Base-by-base conservation (phyloP, 1,140 invertebrate genomes). In the Stegodyphus dumicola region DNA sequence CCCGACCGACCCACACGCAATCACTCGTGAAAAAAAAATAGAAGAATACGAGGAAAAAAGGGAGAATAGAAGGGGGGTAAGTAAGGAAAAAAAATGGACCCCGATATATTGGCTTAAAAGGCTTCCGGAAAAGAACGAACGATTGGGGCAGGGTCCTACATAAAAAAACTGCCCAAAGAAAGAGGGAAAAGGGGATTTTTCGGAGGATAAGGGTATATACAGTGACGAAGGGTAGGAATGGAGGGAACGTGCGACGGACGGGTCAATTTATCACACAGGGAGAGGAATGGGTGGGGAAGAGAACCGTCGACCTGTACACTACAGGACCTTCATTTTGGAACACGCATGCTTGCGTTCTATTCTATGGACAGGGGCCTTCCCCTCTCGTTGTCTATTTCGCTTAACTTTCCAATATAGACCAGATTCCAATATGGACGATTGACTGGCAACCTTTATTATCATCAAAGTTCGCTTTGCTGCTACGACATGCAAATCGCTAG, bases 81-180 rank as follows among this genome's bases (percentile, higher is more conserved):
- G 49, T 10, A 54, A 18, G 48, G n/a, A 74, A 81, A 81, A 81
- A 80, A 81, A 70, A 54, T 53, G 77, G 51, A 66, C 67, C 65
- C 71, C 81, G 64, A 85, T 85, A 84, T 84, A 85, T 85, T 85
- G 81, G 81, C 81, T 85, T 85, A 85, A 85, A 85, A 85, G 81
- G 81, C 81, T 85, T 85, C 81, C 81, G 81, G 74, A 85, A 70
- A 77, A 75, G 74, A 85, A 67, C 33, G 53, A 85, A 74, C 52
- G 71, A 17, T 54, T 74, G 71, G 71, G 53, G 6, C 49, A 18
- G 65, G 74, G 60, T 71, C 49, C 17, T 18, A 15, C 9, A 69
- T n/a, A 75, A 83, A 81, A 75, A 83, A 75, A 54, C 18, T 17
- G 13, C 51, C 6, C 9, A n/a, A 69, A 33, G 18, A 74, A 74